Conservation (phyloP, 2,797 vertebrate genomes). For the Telmatherina bonti region DNA sequence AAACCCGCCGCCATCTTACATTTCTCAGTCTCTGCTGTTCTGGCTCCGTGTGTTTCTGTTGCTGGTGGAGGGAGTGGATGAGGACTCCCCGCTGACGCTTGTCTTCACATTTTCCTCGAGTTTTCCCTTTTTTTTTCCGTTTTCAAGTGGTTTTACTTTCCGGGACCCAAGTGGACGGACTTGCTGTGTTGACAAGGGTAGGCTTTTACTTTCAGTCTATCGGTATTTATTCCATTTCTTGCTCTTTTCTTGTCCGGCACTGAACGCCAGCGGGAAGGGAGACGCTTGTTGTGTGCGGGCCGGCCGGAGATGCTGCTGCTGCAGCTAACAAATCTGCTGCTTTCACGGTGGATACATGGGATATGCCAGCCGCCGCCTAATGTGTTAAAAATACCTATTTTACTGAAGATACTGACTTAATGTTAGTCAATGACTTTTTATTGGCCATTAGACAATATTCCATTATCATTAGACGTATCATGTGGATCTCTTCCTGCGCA, state of each 20-base stretch:
- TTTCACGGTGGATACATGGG: conserved; percentile 56
- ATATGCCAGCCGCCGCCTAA: conserved; percentile 38
- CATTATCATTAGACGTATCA: not conserved
- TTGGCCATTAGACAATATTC: not conserved
- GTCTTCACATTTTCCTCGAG: conserved; percentile 55
- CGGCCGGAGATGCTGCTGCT: conserved; percentile 55
- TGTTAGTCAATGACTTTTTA: not conserved
- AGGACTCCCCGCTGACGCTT: conserved; percentile 72
- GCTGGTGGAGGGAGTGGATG: conserved; percentile 69
- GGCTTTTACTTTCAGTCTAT: conserved; percentile 59
- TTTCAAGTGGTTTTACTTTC: conserved; percentile 66
- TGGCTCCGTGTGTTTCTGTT: conserved; percentile 2
- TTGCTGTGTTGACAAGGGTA: conserved; percentile 82
- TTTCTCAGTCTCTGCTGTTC: conserved; percentile 73
- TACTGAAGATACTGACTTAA: not conserved
- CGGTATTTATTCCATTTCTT: conserved; percentile 32
- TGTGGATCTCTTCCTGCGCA: not conserved
- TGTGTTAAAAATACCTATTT: conserved; percentile 31
- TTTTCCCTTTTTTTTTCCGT: conserved; percentile 58
- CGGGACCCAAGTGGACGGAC: conserved; percentile 73
- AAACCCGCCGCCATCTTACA: conserved; percentile 87
- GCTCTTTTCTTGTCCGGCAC: conserved; percentile 37
- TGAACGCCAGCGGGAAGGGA: conserved; percentile 51
- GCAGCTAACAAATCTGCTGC: conserved; percentile 57
- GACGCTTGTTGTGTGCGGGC: conserved; percentile 61